These are phyloP conservation scores for Saccostrea cuccullata DNA, from an alignment of 1,140 invertebrate genomes.

Conservation along the genomic window DNA sequence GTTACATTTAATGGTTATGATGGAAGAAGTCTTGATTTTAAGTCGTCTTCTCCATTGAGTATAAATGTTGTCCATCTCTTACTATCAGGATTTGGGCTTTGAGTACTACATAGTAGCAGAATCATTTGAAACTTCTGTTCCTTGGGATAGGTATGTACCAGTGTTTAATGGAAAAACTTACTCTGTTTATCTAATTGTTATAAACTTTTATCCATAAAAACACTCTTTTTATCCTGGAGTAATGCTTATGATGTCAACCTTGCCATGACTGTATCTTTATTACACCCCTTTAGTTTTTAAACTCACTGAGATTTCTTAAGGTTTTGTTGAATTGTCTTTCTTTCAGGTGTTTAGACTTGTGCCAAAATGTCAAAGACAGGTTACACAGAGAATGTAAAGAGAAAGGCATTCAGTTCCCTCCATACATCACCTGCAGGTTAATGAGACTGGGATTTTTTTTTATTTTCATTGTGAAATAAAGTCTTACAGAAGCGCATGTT, in stretches of 20 bases:
- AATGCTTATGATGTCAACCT: too few species aligned
- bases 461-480: background rate
- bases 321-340: background rate
- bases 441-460: background rate
- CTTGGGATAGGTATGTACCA: slow-evolving; percentile 94
- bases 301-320: too few species aligned
- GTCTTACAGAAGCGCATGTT: too few species aligned
- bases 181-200: too few species aligned
- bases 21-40: background rate
- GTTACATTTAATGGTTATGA: background rate
- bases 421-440: slow-evolving; percentile 79
- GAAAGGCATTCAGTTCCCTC: slow-evolving; percentile 78
- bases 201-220: too few species aligned
- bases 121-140: slow-evolving; percentile 98
- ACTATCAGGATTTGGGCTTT: slow-evolving; percentile 90
- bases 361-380: slow-evolving; percentile 92
- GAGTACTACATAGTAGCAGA: slow-evolving; percentile 94
- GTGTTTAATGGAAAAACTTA: too few species aligned
- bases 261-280: too few species aligned
- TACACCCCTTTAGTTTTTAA: too few species aligned
- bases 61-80: slow-evolving; percentile 7
- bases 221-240: too few species aligned
- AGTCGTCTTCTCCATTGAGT: background rate
- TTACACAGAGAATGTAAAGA: slow-evolving; percentile 87
- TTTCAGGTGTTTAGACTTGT: slow-evolving; percentile 86